A percentile compares a stretch with the other conserved stretches of the same genome.
These are phyloP conservation scores for Parochlus steinenii DNA, from an alignment of 2,888 invertebrate species.

Conservation along the genomic window DNA sequence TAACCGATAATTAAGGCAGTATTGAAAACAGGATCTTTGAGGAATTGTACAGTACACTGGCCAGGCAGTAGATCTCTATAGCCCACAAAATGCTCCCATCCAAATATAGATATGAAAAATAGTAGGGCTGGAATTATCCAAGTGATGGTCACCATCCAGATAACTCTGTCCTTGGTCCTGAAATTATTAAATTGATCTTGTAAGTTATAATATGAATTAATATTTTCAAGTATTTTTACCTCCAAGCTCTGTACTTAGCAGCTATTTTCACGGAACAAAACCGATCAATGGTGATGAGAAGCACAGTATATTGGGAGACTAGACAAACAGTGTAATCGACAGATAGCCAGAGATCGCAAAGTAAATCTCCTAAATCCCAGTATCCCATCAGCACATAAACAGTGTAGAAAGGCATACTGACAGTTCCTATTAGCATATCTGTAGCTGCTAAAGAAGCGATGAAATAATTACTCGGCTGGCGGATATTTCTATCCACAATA, in stretches of 20 bases:
- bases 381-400: constrained; percentile 91
- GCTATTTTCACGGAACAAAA: constrained; percentile 98
- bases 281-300: constrained; percentile 94
- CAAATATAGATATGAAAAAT: constrained; percentile 96
- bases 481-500: constrained; percentile 78
- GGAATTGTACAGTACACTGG: constrained; percentile 91
- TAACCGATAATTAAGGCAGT: constrained; percentile 92
- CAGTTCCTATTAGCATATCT: constrained; percentile 89
- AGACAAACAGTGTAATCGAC: constrained; percentile 98
- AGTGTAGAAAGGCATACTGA: constrained; percentile 98
- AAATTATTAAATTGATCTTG: too few species aligned
- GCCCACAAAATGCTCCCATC: constrained; percentile 97
- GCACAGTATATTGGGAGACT: constrained; percentile 96
- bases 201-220: too few species aligned
- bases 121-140: constrained; percentile 88
- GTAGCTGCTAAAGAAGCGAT: constrained; percentile 96
- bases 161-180: constrained; percentile 79
- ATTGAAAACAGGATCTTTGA: constrained; percentile 94
- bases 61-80: constrained; percentile 72
- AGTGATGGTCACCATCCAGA: constrained; percentile 89
- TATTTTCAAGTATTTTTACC: too few species aligned
- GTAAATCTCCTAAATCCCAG: constrained; percentile 90
- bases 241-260: constrained; percentile 91
- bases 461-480: constrained; percentile 98
- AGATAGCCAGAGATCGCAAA: constrained; percentile 96